Evolutionary conservation across 2,888 invertebrate genomes (phyloP).

Genomic region (Idaea aversata): DNA sequence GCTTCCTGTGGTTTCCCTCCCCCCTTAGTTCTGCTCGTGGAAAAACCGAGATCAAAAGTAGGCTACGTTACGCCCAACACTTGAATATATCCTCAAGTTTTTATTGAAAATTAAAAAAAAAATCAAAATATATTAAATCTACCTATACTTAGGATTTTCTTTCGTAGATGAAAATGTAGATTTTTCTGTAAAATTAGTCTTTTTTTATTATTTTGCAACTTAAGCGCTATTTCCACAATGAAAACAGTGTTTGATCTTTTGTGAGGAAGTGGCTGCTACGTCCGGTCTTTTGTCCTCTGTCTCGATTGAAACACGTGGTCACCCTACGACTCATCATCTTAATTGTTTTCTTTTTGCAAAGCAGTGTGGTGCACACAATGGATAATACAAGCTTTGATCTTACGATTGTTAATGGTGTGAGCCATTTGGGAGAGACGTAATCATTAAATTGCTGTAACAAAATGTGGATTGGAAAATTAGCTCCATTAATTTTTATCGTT

Average conservation of each 20-base stretch:
- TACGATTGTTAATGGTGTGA: constrained; percentile 23
- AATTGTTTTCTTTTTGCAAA: constrained; percentile 71
- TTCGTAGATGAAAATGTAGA: too few relatives aligned
- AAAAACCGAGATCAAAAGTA: too few relatives aligned
- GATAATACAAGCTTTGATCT: constrained; percentile 71
- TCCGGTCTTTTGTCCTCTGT: constrained; percentile 60
- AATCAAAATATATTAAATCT: too few relatives aligned
- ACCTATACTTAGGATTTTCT: too few relatives aligned
- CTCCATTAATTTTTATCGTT: too few relatives aligned
- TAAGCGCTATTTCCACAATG: constrained; percentile 21
- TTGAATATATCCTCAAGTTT: too few relatives aligned
- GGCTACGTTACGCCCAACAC: too few relatives aligned
- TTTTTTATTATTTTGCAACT: not conserved
- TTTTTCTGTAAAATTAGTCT: not conserved
- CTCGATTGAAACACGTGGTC: constrained; percentile 40
- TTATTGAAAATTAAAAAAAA: too few relatives aligned
- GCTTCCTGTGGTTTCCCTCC: not conserved
- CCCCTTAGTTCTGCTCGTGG: too few relatives aligned
- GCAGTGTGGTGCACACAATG: constrained; percentile 67
- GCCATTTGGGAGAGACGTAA: not conserved
- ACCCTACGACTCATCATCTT: constrained; percentile 66
- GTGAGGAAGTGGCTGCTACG: constrained; percentile 57
- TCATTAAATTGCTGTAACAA: not conserved
- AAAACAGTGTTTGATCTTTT: constrained; percentile 54
- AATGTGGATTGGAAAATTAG: not conserved